Evolutionary conservation across 1,140 invertebrate species (phyloP).

Genomic region (Hypothenemus hampei): DNA sequence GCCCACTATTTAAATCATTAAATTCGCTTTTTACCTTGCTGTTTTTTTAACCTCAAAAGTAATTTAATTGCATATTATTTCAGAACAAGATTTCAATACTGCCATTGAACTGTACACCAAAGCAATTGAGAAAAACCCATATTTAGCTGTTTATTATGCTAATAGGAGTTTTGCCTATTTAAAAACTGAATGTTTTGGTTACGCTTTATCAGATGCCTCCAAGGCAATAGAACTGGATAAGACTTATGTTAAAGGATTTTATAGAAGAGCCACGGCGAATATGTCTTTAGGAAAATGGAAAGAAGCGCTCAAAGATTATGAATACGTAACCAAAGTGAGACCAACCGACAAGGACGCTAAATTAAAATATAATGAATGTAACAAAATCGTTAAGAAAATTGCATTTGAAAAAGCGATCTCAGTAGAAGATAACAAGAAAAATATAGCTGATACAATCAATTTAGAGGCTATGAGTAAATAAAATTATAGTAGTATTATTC

Average conservation of each 20-base stretch:
- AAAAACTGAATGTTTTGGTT: conserved; percentile 88
- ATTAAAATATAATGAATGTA: conserved; percentile 90
- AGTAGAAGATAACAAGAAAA: conserved; percentile 82
- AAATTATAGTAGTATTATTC: not conserved
- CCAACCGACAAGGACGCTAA: conserved; percentile 94
- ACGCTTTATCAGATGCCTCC: conserved; percentile 85
- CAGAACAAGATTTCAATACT: conserved; percentile 84
- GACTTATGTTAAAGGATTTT: conserved; percentile 89
- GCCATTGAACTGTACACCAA: conserved; percentile 88
- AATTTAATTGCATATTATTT: conserved; percentile 40
- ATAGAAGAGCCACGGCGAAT: conserved; percentile 90
- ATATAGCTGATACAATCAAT: conserved; percentile 81
- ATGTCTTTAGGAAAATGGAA: conserved; percentile 99
- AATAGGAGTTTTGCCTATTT: conserved; percentile 95
- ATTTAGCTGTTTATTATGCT: conserved; percentile 78
- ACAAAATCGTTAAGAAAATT: conserved; percentile 90
- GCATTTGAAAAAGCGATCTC: conserved; percentile 98
- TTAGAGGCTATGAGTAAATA: conserved; percentile 84
- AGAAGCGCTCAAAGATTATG: conserved; percentile 92
- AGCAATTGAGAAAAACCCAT: conserved; percentile 85
- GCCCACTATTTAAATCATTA: not conserved
- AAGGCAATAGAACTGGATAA: conserved; percentile 87
- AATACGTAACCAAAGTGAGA: conserved; percentile 84
- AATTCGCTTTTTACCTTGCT: not conserved
- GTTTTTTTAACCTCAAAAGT: not conserved